Conservation (phyloP, 2,888 invertebrate genomes). For the Odontothrips loti region DNA sequence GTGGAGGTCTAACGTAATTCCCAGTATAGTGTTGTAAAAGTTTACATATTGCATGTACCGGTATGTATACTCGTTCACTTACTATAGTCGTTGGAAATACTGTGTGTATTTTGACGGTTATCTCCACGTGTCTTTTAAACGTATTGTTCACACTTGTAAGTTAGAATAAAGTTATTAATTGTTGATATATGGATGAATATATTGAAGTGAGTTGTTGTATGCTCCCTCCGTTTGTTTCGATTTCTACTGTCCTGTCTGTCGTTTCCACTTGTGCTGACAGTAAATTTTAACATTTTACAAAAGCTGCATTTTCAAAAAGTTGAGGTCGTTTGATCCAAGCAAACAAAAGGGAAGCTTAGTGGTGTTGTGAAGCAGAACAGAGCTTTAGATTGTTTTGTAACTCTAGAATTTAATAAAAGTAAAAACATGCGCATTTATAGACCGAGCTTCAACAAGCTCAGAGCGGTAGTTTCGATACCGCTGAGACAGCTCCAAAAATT, state of each 20-base stretch:
- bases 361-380: too few relatives aligned
- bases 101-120: not conserved
- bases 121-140: conserved; percentile 24
- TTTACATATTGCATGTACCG: conserved; percentile 1
- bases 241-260: conserved; percentile 7
- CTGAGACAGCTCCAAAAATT: too few relatives aligned
- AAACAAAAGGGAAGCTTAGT: too few relatives aligned
- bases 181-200: conserved; percentile 25
- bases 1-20: not conserved
- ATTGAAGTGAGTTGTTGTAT: conserved; percentile 14
- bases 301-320: too few relatives aligned
- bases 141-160: conserved; percentile 25
- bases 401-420: too few relatives aligned
- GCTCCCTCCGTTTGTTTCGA: conserved; percentile 22
- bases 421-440: too few relatives aligned
- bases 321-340: too few relatives aligned
- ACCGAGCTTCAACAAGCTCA: too few relatives aligned
- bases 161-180: conserved; percentile 26
- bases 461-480: too few relatives aligned
- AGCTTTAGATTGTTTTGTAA: too few relatives aligned
- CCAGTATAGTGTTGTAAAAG: conserved; percentile 11
- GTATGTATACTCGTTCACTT: not conserved
- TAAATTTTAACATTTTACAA: not conserved
- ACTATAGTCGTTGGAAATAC: conserved; percentile 4
- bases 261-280: conserved; percentile 15